Evolutionary conservation across 2,797 vertebrate species (phyloP), one percentile per base, ranked within the genome.

Genomic region (Phrynocephalus guinanensis): DNA sequence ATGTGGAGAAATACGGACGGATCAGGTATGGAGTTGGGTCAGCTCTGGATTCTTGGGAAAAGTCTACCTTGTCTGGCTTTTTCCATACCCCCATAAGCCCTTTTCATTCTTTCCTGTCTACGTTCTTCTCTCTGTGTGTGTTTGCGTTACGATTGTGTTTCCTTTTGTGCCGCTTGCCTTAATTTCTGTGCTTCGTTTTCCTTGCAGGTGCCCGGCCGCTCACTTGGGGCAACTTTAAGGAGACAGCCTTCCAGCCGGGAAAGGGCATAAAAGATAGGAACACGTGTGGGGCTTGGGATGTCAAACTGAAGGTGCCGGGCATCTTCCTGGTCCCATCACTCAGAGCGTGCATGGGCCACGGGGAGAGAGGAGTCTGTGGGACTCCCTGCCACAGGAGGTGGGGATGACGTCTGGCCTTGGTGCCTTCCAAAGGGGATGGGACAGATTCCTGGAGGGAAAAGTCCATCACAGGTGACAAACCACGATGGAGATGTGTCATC

Each of bases 121-220:
- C 18, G 8, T 20, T 75, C 68, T 11, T 68, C 60, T 33, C 1
- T 66, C 18, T 80, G 18, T 66, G 33, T 38, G 15, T 63, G 16
- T 33, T 1, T 24, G 38, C 38, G 84, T 38, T 30, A 8, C 2
- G 70, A 60, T 5, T 33, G 73, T 67, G 44, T 68, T 66, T 38
- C 50, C 88, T 79, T 82, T 0, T 67, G 79, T 28, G 44, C 75
- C 13, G 28, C 87, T 86, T 30, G 26, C 50, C 56, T 68, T n/a
- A 79, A 26, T 0, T 4, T 15, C 1, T 85, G 77, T 87, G 79
- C 88, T 93, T 94, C 0, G 2, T 75, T 93, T 83, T 89, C 84
- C 92, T 93, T 94, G 38, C 63, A 89, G 84, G 77, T 87, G 67
- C 81, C 86, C 73, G 76, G 84, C 20, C 75, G 44, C 33, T 1